Evolutionary conservation across 2,797 vertebrate genomes (phyloP).

Genomic region (Molothrus ater): DNA sequence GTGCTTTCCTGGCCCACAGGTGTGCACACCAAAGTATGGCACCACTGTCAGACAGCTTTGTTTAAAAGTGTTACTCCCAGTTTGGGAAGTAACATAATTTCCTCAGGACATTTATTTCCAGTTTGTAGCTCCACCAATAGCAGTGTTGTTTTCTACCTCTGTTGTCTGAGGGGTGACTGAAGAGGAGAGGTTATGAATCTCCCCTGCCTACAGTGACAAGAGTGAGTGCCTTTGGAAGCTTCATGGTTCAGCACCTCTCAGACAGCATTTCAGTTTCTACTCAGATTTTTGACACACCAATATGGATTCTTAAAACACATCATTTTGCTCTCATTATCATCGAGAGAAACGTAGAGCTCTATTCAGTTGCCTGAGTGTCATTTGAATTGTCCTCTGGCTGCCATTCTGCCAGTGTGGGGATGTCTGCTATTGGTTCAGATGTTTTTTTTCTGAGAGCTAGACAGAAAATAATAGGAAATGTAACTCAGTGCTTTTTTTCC

Average conservation of each 20-base stretch:
- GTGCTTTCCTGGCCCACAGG: background rate
- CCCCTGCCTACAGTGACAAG: fast-evolving
- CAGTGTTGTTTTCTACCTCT: background rate
- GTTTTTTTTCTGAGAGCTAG: background rate
- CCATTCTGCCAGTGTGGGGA: background rate
- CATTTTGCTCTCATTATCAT: background rate
- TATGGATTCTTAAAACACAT: background rate
- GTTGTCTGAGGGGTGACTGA: background rate
- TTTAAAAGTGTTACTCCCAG: background rate
- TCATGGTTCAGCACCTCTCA: background rate
- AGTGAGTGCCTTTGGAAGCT: background rate
- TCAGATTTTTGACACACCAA: background rate
- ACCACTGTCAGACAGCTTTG: background rate
- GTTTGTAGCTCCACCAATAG: background rate
- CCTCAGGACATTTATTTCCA: background rate
- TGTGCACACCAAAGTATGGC: background rate
- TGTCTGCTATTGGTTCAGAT: background rate
- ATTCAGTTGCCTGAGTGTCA: background rate
- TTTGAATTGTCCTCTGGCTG: background rate
- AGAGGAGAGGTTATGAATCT: background rate
- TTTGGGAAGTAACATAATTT: background rate
- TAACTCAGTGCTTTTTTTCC: background rate
- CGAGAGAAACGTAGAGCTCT: background rate
- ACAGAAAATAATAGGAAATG: background rate
- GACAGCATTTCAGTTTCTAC: background rate